These are phyloP conservation scores for Platysternon megacephalum DNA, from an alignment of 2,113 vertebrate species.

Conservation along the genomic window DNA sequence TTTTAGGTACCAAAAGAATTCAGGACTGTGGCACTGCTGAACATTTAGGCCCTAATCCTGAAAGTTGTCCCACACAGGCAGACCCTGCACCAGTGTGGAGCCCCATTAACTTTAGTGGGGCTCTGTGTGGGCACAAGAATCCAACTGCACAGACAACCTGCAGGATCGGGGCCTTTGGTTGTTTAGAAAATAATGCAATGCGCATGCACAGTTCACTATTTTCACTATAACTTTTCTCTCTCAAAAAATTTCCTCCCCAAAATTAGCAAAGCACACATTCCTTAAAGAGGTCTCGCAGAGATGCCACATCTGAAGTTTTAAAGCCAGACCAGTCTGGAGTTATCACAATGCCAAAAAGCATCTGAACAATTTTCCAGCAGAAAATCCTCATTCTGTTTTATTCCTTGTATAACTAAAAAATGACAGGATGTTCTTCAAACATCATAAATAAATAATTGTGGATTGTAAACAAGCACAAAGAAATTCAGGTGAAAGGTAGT, in stretches of 20 bases:
- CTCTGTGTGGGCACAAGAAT: neutral
- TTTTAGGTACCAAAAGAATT: neutral
- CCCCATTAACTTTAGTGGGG: neutral
- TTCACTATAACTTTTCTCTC: neutral
- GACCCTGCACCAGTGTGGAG: neutral
- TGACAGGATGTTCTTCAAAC: neutral
- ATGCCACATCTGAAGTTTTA: neutral
- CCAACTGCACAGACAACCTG: neutral
- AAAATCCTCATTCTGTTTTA: neutral
- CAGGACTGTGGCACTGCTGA: neutral
- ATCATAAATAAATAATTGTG: neutral
- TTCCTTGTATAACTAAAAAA: neutral
- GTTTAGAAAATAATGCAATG: neutral
- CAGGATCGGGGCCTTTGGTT: neutral
- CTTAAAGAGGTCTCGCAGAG: neutral
- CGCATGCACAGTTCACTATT: neutral
- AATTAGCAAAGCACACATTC: neutral
- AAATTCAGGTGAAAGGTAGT: neutral
- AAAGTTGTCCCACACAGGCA: neutral
- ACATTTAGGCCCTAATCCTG: neutral
- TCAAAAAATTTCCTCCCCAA: neutral
- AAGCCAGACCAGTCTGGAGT: neutral
- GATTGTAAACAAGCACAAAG: neutral
- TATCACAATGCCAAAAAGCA: too few species aligned
- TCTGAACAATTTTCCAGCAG: constrained; percentile 9